A percentile compares a stretch with the other conserved stretches of the same genome.
These are phyloP conservation scores for Cichlasoma orientale DNA, from an alignment of 2,797 vertebrate genomes.

Conservation along the genomic window DNA sequence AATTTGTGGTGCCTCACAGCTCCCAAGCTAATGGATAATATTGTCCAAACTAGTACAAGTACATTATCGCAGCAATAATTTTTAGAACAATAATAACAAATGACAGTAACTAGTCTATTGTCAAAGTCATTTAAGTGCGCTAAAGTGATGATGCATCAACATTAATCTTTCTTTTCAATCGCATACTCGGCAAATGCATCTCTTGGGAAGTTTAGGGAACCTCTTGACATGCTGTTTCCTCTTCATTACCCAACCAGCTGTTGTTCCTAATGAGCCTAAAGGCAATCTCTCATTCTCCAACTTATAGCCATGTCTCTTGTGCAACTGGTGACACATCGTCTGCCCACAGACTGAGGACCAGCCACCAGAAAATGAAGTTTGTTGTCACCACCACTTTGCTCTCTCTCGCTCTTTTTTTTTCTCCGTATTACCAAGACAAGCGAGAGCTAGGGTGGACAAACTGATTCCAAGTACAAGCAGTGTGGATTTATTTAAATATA, in stretches of 20 bases:
- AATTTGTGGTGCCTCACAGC: not conserved
- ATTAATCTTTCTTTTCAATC: slow-evolving; percentile 76
- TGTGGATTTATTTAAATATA: slow-evolving; percentile 20
- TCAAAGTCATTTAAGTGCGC: slow-evolving; percentile 64
- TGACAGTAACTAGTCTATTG: slow-evolving; percentile 42
- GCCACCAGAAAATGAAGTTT: slow-evolving; percentile 46
- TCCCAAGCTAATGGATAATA: not conserved
- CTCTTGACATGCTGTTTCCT: slow-evolving; percentile 84
- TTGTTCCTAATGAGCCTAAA: slow-evolving; percentile 85
- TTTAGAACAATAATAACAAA: slow-evolving; percentile 20
- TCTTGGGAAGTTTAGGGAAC: slow-evolving; percentile 79
- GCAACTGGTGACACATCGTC: slow-evolving; percentile 72
- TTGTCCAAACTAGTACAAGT: not conserved
- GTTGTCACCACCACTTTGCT: slow-evolving; percentile 22
- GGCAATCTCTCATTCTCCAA: slow-evolving; percentile 78
- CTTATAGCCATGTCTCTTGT: slow-evolving; percentile 66
- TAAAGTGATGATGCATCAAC: slow-evolving; percentile 78
- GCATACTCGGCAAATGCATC: slow-evolving; percentile 71
- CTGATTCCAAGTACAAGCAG: not conserved
- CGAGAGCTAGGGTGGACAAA: slow-evolving; percentile 8
- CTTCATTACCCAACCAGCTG: slow-evolving; percentile 88
- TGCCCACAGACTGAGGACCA: slow-evolving; percentile 50
- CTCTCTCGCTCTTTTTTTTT: not conserved
- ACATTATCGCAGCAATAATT: not conserved
- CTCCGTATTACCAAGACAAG: slow-evolving; percentile 3